phyloP scores from a whole-genome alignment of 2,888 invertebrate genomes.

The Lithodes maja region DNA sequence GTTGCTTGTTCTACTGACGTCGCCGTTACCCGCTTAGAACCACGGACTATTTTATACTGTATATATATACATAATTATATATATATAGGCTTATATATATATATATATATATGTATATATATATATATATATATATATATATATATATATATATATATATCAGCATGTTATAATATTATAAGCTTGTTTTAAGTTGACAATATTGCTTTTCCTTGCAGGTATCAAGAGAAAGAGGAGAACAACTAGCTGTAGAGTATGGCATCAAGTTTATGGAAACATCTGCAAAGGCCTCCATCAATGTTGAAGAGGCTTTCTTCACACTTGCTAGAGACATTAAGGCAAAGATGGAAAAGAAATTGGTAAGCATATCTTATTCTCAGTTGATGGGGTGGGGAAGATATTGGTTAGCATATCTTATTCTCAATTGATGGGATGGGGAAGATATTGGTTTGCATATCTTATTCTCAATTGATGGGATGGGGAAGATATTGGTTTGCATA shows the following conservation, averaged over 20 bases:
- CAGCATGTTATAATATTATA: too few relatives aligned
- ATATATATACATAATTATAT: too few relatives aligned
- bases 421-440: background rate
- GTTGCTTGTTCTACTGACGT: too few relatives aligned
- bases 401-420: background rate
- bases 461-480: background rate
- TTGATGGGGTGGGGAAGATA: background rate
- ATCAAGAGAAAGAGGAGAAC: constrained; percentile 96
- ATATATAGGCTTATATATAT: too few relatives aligned
- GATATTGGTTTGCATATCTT: background rate
- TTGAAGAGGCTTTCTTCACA: constrained; percentile 98
- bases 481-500: background rate
- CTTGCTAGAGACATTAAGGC: constrained; percentile 97
- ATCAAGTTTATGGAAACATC: constrained; percentile 99
- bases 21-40: too few relatives aligned
- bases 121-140: too few relatives aligned
- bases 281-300: constrained; percentile 97
- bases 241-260: constrained; percentile 97
- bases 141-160: too few relatives aligned
- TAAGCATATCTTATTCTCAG: constrained; percentile 76
- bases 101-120: too few relatives aligned
- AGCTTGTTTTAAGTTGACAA: too few relatives aligned
- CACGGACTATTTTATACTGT: too few relatives aligned
- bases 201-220: constrained; percentile 78
- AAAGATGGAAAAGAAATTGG: constrained; percentile 99